A percentile compares a stretch with the other conserved stretches of the same genome.
Conservation (phyloP, 2,888 invertebrate genomes). For the Dynastes grantii region DNA sequence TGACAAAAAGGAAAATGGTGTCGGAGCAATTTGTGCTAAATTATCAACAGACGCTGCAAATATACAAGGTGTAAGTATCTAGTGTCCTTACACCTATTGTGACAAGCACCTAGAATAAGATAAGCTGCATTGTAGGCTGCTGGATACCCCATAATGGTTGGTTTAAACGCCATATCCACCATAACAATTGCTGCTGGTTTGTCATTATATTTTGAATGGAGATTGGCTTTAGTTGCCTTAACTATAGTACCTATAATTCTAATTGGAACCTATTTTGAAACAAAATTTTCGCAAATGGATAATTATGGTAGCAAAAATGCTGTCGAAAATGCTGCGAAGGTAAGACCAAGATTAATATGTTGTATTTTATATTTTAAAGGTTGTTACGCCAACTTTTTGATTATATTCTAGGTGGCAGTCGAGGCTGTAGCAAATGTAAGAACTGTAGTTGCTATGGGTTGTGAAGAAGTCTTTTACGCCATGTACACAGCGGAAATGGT, state of each 20-base stretch:
- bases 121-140: slow-evolving; percentile 52
- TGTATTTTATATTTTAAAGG: no score
- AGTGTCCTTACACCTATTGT: no score
- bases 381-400: background rate
- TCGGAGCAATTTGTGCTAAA: slow-evolving; percentile 82
- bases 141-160: slow-evolving; percentile 57
- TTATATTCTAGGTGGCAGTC: slow-evolving; percentile 74
- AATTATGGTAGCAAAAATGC: slow-evolving; percentile 49
- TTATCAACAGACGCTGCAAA: slow-evolving; percentile 85
- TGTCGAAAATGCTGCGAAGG: slow-evolving; percentile 50
- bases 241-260: slow-evolving; percentile 56
- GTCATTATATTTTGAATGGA: slow-evolving; percentile 57
- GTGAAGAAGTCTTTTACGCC: slow-evolving; percentile 76
- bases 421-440: slow-evolving; percentile 82
- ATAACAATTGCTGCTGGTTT: slow-evolving; percentile 53
- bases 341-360: background rate
- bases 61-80: slow-evolving; percentile 81
- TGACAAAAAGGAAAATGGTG: slow-evolving; percentile 81
- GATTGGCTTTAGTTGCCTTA: slow-evolving; percentile 55
- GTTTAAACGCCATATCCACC: slow-evolving; percentile 54
- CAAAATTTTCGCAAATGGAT: slow-evolving; percentile 49
- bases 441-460: slow-evolving; percentile 80
- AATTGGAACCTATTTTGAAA: slow-evolving; percentile 56
- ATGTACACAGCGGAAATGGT: slow-evolving; percentile 75
- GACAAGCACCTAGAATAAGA: no score